These are phyloP conservation scores for Cephus sareptanus DNA, from an alignment of 2,888 invertebrate genomes.

Conservation along the genomic window DNA sequence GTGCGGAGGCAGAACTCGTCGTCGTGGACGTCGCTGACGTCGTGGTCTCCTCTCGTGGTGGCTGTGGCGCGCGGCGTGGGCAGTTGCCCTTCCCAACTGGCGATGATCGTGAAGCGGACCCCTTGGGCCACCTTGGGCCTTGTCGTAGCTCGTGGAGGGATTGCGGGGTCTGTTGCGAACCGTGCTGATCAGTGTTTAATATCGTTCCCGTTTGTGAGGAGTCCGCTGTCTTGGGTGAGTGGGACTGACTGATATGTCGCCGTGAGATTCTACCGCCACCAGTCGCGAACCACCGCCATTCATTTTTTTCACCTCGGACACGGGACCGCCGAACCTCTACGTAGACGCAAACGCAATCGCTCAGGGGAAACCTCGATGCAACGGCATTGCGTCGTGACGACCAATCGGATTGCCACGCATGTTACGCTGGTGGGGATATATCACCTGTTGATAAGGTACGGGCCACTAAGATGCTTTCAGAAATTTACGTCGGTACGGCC, in stretches of 20 bases:
- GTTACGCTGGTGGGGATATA: background rate
- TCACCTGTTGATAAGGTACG: background rate
- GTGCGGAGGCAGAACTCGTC: slow-evolving; percentile 38
- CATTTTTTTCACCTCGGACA: background rate
- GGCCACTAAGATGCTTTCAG: background rate
- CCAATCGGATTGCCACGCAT: background rate
- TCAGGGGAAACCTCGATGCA: background rate
- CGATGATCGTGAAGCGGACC: slow-evolving; percentile 39
- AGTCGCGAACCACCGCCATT: background rate
- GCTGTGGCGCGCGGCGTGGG: slow-evolving; percentile 37
- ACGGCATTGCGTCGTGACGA: background rate
- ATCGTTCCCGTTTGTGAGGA: slow-evolving; percentile 33
- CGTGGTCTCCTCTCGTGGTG: background rate
- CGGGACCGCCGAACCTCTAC: background rate
- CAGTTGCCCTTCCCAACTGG: slow-evolving; percentile 48
- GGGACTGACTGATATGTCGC: slow-evolving; percentile 7
- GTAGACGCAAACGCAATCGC: background rate
- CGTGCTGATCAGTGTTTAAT: slow-evolving; percentile 39
- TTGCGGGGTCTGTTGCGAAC: slow-evolving; percentile 31
- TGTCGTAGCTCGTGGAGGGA: background rate
- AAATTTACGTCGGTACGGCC: background rate
- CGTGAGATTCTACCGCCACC: background rate
- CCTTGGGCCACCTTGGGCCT: slow-evolving; percentile 32
- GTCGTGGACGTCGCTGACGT: background rate
- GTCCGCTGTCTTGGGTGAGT: slow-evolving; percentile 16